Conservation (phyloP, 2,888 invertebrate genomes). For the Drosophila anceps region DNA sequence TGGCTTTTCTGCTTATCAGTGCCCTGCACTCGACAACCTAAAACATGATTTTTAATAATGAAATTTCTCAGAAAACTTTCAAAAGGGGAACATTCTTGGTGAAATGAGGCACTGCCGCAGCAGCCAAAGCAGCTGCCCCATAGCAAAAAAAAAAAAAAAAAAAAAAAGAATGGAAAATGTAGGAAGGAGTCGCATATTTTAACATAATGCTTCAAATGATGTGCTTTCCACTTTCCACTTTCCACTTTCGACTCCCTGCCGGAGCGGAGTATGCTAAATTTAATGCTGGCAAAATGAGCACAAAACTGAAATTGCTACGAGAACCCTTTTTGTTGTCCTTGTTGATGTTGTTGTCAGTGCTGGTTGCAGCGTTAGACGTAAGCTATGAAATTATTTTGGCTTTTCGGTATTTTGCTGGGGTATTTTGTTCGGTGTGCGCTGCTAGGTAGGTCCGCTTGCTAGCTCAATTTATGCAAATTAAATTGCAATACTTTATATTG, state of each 20-base stretch:
- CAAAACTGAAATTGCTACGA: constrained; percentile 65
- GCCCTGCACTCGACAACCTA: constrained; percentile 64
- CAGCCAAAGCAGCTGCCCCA: constrained; percentile 18
- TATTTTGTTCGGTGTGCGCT: constrained; percentile 37
- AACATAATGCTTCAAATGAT: constrained; percentile 78
- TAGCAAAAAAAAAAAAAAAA: constrained; percentile 23
- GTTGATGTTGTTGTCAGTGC: constrained; percentile 34
- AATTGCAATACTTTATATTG: constrained; percentile 75
- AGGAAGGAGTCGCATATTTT: constrained; percentile 68
- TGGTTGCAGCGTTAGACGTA: constrained; percentile 62
- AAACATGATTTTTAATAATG: constrained; percentile 66
- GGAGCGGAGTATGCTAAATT: constrained; percentile 65
- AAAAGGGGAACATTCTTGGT: constrained; percentile 59
- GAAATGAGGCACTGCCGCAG: constrained; percentile 28
- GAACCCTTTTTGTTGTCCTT: constrained; percentile 62
- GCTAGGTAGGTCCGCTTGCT: constrained; percentile 38
- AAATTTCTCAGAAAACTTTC: constrained; percentile 60
- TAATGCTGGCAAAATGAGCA: constrained; percentile 75
- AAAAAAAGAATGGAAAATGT: constrained; percentile 23
- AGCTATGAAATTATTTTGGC: constrained; percentile 72
- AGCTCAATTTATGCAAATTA: constrained; percentile 78
- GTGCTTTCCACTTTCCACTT: constrained; percentile 56
- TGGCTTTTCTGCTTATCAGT: constrained; percentile 60
- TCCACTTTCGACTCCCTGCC: constrained; percentile 37
- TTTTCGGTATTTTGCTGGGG: constrained; percentile 61